phyloP scores from a whole-genome alignment of 2,113 vertebrate species.

The Nipponia nippon region DNA sequence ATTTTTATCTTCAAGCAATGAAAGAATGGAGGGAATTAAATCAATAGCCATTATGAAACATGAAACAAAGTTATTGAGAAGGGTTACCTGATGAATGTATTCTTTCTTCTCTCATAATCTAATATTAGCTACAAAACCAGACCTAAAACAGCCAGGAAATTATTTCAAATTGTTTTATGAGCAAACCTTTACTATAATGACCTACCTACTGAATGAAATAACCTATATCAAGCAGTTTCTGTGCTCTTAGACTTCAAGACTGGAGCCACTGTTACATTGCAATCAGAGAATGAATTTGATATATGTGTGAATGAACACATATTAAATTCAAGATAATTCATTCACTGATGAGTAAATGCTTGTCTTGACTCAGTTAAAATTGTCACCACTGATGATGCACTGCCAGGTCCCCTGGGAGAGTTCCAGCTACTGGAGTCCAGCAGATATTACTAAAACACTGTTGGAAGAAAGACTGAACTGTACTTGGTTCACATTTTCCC shows the following conservation, averaged over 20 bases:
- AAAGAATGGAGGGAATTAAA: not conserved
- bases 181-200: not conserved
- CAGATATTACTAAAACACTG: not conserved
- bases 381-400: not conserved
- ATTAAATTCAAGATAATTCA: not conserved
- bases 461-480: not conserved
- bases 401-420: not conserved
- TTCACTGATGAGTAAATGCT: not conserved
- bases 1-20: not conserved
- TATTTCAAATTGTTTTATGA: constrained; percentile 3
- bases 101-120: not conserved
- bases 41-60: not conserved
- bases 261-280: not conserved
- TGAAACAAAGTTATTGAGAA: not conserved
- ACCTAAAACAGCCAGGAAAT: not conserved
- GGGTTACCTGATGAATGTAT: not conserved
- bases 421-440: not conserved
- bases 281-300: not conserved
- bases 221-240: not conserved
- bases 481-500: not conserved
- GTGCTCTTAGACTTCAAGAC: not conserved
- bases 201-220: not conserved
- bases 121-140: not conserved
- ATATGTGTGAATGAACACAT: not conserved
- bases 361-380: not conserved